Evolutionary conservation across 2,113 vertebrate species (phyloP).

Genomic region (Helogale parvula): DNA sequence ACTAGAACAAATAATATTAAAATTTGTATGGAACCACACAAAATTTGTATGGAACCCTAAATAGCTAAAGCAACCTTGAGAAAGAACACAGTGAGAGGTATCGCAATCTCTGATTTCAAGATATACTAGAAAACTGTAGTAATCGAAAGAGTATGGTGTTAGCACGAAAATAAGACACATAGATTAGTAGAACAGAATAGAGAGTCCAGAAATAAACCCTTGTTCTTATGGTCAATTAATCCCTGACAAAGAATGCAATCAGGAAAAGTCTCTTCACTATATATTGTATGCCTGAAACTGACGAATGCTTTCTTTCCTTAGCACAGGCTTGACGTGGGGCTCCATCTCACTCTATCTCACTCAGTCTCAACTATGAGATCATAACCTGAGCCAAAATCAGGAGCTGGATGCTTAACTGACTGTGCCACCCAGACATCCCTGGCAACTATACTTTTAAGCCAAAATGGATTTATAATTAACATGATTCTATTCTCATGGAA

Average conservation of each 20-base stretch:
- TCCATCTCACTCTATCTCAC: too few relatives aligned
- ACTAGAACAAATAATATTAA: background rate
- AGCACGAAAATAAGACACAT: background rate
- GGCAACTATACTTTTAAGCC: background rate
- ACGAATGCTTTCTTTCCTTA: too few relatives aligned
- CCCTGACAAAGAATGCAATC: background rate
- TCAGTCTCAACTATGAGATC: too few relatives aligned
- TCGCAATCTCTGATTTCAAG: background rate
- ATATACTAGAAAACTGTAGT: background rate
- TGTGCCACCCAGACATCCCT: too few relatives aligned
- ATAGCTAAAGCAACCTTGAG: background rate
- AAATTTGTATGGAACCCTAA: too few relatives aligned
- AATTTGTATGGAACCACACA: background rate
- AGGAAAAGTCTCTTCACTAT: background rate
- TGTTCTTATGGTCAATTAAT: background rate
- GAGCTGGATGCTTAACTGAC: too few relatives aligned
- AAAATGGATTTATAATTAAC: conserved; percentile 50
- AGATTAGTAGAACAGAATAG: background rate
- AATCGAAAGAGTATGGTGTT: background rate
- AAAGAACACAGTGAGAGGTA: background rate
- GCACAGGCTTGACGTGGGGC: too few relatives aligned
- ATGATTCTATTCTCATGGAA: conserved; percentile 35
- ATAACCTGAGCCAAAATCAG: too few relatives aligned
- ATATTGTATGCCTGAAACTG: background rate
- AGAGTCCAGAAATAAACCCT: background rate